A percentile compares a stretch with the other conserved stretches of the same genome.
These are phyloP conservation scores for Girardia tigrina DNA, from an alignment of 2,888 invertebrate species.

Conservation along the genomic window DNA sequence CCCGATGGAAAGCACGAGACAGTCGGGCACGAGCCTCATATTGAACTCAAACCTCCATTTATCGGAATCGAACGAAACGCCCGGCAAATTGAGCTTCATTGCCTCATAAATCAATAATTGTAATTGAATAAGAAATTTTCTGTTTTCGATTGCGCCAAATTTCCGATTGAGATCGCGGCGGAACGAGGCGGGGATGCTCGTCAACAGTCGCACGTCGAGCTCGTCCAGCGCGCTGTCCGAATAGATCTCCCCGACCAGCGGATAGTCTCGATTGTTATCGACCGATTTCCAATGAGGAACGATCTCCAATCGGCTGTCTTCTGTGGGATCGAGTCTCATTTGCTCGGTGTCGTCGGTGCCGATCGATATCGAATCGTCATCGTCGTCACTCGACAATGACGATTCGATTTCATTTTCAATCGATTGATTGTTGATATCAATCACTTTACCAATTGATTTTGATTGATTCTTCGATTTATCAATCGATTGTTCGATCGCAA, in stretches of 20 bases:
- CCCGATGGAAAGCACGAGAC: neutral
- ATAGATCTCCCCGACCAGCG: neutral
- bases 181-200: neutral
- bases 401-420: neutral
- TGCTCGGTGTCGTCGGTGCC: neutral
- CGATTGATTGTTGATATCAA: neutral
- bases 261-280: neutral
- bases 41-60: neutral
- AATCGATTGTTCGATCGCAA: no score
- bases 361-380: neutral
- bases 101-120: neutral
- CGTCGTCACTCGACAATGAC: neutral
- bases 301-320: neutral
- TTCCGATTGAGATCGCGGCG: neutral
- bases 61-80: neutral
- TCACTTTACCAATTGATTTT: neutral
- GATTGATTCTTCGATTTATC: no score
- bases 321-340: neutral
- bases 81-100: neutral
- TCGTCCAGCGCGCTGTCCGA: neutral
- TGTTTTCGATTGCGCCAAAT: neutral
- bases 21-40: neutral
- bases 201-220: neutral
- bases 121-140: neutral
- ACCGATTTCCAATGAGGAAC: neutral